Evolutionary conservation across 30 jellyfish, hydroid and myxozoan species (phyloP), one percentile per base, ranked within the genome.

Genomic region (Chironex yamaguchii): DNA sequence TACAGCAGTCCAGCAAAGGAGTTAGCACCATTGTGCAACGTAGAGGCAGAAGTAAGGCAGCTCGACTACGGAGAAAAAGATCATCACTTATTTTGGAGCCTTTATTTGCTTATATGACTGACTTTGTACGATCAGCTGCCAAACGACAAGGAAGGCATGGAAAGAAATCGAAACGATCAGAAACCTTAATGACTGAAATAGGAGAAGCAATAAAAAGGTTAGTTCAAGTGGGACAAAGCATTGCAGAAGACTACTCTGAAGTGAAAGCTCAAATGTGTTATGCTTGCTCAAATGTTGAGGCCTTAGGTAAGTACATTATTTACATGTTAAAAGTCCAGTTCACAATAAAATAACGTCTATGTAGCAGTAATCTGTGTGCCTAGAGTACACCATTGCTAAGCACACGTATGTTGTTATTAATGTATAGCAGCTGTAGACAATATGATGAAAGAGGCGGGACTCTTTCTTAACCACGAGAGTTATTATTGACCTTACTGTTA

Each of bases 11-110:
- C n/a, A n/a, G n/a, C n/a, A n/a, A n/a, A n/a, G n/a, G n/a, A n/a
- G n/a, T n/a, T n/a, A n/a, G n/a, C n/a, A n/a, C n/a, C n/a, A 42
- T 42, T 6, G 58, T 42, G 17, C 58, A 17, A 6, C 58, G 58
- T 17, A 42, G 95, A 73, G 52, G 51, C 23, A 72, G 51, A 20
- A 64, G 29, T 2, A 51, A 77, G 30, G 29, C 28, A 2, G 88
- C 88, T 17, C 54, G 89, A 54, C 49, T 85, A 20, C 52, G 87
- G 4, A 73, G 95, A 28, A 85, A 85, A 25, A 74, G 95, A 2
- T 85, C 95, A 22, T 85, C 95, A 3, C 66, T 85, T n/a, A 85
- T 85, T 0, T 72, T 85, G 12, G 95, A 85, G 80, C 95, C 95
- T 2, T 84, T 85, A 1, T 85, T 30, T 65, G 95, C 95, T 27